Base-by-base conservation (phyloP, 1,140 invertebrate species). In the Camponotus vicinus region DNA sequence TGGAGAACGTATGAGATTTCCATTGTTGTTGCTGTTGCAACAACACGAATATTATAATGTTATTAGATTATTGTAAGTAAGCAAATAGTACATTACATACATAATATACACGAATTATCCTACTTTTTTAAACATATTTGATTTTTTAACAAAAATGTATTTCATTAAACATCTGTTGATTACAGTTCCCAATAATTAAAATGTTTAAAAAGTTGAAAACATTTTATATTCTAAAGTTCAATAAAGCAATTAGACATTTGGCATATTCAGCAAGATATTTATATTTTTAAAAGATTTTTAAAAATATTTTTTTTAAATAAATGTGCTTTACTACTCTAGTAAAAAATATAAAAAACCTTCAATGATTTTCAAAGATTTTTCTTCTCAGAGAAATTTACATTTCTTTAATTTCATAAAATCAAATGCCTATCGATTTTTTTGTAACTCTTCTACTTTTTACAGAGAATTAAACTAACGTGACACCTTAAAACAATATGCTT, bases 1-100 rank as follows among this genome's bases (percentile, higher is more conserved):
- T 8, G 76, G 3, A 15, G 87, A 42, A 67, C 86, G 79, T 63
- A 79, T 63, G 27, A 86, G 5, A 49, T 79, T 83, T 18, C 86
- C 89, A 0, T 89, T 90, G n/a, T n/a, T 61, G 34, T 45, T 75
- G 40, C 79, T 83, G n/a, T 21, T 6, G 27, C 27, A 27, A 27
- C 27, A 27, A 27, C 27, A 70, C 5, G 18, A 55, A 57, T 8
- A 18, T 27, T 34, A 18, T 32, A 73, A 34, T 18, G 18, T 55
- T 55, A 55, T 55, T 55, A 55, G 49, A 55, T 71, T 73, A 11
- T 45, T 70, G 15, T 5, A 40, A 27, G 8, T 0, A 32, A 27
- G 27, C 27, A 27, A 27, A 18, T 49, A 40, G 9, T 45, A 45
- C 11, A 45, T 45, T 1, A 42, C 40, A 45, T 8, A 49, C 5